Percentiles rank a stretch among this genome's conserved stretches.
These are phyloP conservation scores for Uloborus plumipes DNA, from an alignment of 2,888 invertebrate species.

Conservation along the genomic window DNA sequence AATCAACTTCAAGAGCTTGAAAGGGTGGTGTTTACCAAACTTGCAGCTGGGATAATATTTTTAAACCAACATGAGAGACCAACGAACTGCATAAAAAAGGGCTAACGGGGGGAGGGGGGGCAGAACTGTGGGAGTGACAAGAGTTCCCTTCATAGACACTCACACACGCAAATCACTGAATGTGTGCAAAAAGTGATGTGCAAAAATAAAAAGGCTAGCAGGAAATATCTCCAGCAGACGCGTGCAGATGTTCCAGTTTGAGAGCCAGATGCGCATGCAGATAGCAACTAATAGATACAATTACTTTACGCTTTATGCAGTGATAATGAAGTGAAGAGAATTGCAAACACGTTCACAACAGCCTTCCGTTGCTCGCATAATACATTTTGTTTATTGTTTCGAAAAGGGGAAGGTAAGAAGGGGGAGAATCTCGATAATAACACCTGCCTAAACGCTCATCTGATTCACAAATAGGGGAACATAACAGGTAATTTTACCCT, in stretches of 20 bases:
- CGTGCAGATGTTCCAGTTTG: conserved; percentile 50
- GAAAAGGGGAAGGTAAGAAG: background rate
- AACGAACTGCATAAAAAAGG: conserved; percentile 26
- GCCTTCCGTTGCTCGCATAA: background rate
- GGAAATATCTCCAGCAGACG: conserved; percentile 31
- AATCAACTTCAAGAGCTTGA: conserved; percentile 3
- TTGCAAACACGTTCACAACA: conserved; percentile 10
- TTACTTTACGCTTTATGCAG: conserved; percentile 46
- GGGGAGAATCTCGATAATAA: background rate
- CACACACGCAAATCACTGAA: conserved; percentile 44
- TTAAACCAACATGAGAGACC: conserved; percentile 33
- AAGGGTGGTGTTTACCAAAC: conserved; percentile 46
- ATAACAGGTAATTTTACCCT: too few relatives aligned
- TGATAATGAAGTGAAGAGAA: conserved; percentile 55
- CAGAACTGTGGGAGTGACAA: conserved; percentile 43
- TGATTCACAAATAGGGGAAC: too few relatives aligned
- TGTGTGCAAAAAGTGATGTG: background rate
- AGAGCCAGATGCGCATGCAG: conserved; percentile 48
- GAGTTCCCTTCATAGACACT: conserved; percentile 28
- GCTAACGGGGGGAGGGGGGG: conserved; percentile 7
- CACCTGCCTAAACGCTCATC: background rate
- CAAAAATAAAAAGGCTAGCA: conserved; percentile 26
- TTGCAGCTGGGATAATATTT: conserved; percentile 27
- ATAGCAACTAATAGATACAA: conserved; percentile 40
- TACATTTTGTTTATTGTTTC: background rate